Evolutionary conservation across 2,797 vertebrate genomes (phyloP), one percentile per base, ranked within the genome.

Genomic region (Meriones psammophilus): DNA sequence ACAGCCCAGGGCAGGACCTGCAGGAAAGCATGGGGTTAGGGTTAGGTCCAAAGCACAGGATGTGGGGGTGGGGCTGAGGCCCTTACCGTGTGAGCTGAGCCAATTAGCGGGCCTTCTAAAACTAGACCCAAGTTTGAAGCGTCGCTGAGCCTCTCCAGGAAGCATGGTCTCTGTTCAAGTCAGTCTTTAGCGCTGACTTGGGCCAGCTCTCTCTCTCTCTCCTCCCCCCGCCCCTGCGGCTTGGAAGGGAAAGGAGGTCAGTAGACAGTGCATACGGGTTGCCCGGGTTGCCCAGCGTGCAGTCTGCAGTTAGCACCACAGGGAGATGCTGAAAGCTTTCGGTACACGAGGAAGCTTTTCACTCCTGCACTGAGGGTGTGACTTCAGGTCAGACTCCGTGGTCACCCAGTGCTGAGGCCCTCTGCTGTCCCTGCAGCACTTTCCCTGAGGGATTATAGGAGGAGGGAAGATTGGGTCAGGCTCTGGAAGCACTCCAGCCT

Each of bases 341-440:
- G 58, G 46, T 26, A 18, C 10, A n/a, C 0, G 5, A 74, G 56
- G 76, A 5, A n/a, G 79, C 42, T 66, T 83, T 73, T 69, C 78
- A 66, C 62, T 30, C 85, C 68, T 87, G 89, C 3, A 4, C 14
- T 12, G 60, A 60, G 1, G 7, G 71, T 80, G 78, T 87, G 87
- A 85, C 33, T 0, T 10, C n/a, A 9, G 6, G 71, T 60, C 74
- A 77, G 84, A 88, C 33, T 0, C 5, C 54, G 8, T 0, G 4
- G 33, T 56, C 42, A n/a, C 30, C 36, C 8, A 13, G 76, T 12
- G 0, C 60, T 18, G 56, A 54, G 62, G 24, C 30, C 3, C 5
- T 39, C 46, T 8, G 50, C 5, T 28, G 33, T 5, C 62, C 73
- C 20, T 0, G 17, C 0, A 13, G 50, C 0, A 0, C 8, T 66